Base-by-base conservation (phyloP, 1,140 invertebrate genomes). In the Drosophila kanapiae region DNA sequence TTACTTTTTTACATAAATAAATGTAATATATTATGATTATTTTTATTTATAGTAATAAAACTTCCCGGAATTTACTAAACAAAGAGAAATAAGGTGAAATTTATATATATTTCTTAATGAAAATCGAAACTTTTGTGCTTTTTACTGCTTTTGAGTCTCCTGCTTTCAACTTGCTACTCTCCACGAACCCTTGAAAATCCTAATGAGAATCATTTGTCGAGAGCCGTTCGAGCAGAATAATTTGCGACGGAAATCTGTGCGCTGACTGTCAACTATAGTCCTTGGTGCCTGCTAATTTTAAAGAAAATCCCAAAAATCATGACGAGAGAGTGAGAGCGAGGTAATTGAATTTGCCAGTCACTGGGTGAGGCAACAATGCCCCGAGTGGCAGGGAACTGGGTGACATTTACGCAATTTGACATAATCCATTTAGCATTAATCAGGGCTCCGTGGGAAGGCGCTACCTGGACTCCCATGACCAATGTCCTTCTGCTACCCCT, bases 151-250 rank as follows among this genome's bases (percentile, higher is more conserved):
- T 40, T 14, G 37, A 38, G 37, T n/a, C 13, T 23, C 1, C 10
- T 18, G 11, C 16, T 5, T 13, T 0, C 11, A 7, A 18, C 6
- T 18, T 18, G 49, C 49, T 51, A 6, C 49, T 47, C 11, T 16
- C 27, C 27, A 1, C 10, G 13, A 18, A 53, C 13, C 35, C 35
- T 38, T 38, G 18, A 38, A 38, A 35, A 29, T 23, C 43, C 59
- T 76, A 79, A 82, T 84, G 82, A 85, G 63, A 80, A 70, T 77
- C 76, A 85, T 85, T 84, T 84, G 76, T 84, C 63, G 16, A 16
- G 13, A 48, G 14, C 63, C 82, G 38, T 42, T 84, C 62, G 14
- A 64, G 68, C 72, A 75, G 57, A 78, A 78, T 85, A 75, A 85
- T 85, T 86, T 70, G 47, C 38, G 23, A 60, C 23, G 62, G n/a